Evolutionary conservation across 2,888 invertebrate species (phyloP).

Genomic region (Netelia melanura): DNA sequence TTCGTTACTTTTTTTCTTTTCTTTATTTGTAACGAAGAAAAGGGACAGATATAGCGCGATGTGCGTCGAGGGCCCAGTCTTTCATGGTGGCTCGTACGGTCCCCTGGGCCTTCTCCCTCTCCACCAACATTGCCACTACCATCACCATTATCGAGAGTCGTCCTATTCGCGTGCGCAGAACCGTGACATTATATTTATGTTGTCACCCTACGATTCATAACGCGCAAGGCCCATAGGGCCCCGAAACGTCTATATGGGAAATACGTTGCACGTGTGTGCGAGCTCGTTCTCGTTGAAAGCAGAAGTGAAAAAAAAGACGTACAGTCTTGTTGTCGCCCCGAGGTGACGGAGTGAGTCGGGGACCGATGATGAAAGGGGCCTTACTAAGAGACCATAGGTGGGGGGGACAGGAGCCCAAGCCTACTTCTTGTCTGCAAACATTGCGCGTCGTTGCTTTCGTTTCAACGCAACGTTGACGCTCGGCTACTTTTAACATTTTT

Average conservation of each 20-base stretch:
- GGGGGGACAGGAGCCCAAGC: conserved; percentile 75
- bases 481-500: conserved; percentile 59
- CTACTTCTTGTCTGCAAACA: conserved; percentile 81
- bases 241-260: neutral
- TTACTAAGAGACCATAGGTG: conserved; percentile 66
- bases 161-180: conserved; percentile 81
- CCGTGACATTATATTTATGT: conserved; percentile 85
- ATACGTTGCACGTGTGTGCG: conserved; percentile 35
- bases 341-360: conserved; percentile 62
- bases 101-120: conserved; percentile 28
- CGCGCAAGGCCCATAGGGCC: conserved; percentile 47
- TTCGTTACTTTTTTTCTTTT: neutral
- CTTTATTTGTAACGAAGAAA: conserved; percentile 42
- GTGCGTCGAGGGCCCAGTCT: conserved; percentile 50
- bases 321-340: conserved; percentile 43
- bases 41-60: conserved; percentile 51
- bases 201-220: conserved; percentile 78
- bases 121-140: neutral
- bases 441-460: conserved; percentile 64
- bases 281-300: conserved; percentile 48
- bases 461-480: conserved; percentile 42
- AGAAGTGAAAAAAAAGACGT: conserved; percentile 55
- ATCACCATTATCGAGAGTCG: neutral
- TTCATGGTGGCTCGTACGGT: conserved; percentile 63
- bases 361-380: conserved; percentile 50